Evolutionary conservation across 2,113 vertebrate species (phyloP), one percentile per base, ranked within the genome.

Genomic region (Leptocoma aspasia): DNA sequence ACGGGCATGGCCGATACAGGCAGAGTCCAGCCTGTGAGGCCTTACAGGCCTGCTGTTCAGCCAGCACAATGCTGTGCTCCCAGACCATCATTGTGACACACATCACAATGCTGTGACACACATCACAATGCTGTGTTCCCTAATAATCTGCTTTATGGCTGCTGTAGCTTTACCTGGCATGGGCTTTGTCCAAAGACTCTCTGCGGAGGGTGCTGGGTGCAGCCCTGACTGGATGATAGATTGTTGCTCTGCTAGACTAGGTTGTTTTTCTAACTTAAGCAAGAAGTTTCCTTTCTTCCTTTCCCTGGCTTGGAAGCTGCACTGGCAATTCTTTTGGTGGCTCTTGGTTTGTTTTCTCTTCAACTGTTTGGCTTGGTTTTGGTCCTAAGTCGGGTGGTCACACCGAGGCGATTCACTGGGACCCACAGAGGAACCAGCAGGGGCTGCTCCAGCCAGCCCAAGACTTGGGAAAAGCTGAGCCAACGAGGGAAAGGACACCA

Each of bases 371-470:
- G 18, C 31, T 35, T 57, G 41, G 41, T 28, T 56, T 57, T 44
- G 23, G 39, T 28, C 39, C 2, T 1, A 33, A 54, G 22, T 19
- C 15, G 0, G 28, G 35, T 3, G 1, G 15, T 24, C 1, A 7
- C 16, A n/a, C n/a, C 3, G 4, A 44, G 23, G 39, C 1, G 7
- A 13, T 10, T 13, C 16, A 54, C 16, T 11, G 1, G 30, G 13
- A 27, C 23, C 23, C 15, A 23, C 22, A 23, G 22, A 22, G 21
- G 15, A 10, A 54, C 12, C 4, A 3, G 22, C 16, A 3, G 50
- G 37, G 21, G 20, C 27, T 3, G 4, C 33, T 45, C 42, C 11
- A 28, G 33, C 21, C 42, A 47, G 33, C 17, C 35, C 1, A 3
- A 28, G 9, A 50, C 18, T n/a, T 3, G 16, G 23, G 23, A 17